These are phyloP conservation scores for Megamerina dolium DNA, from an alignment of 2,888 invertebrate species.

Conservation along the genomic window DNA sequence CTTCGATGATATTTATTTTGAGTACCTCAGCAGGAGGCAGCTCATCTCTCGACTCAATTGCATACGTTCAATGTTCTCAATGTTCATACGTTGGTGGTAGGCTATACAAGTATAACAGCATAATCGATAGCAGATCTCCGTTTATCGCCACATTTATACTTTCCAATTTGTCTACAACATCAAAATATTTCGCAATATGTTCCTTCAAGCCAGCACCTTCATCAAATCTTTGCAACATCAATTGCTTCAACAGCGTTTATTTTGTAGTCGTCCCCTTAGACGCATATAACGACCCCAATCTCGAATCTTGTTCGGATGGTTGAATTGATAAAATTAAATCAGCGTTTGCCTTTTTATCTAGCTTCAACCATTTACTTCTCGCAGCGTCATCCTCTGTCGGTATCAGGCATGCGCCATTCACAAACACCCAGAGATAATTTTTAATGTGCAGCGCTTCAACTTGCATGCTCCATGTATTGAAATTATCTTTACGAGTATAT, in stretches of 20 bases:
- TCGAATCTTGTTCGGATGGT: no score
- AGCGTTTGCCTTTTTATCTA: constrained; percentile 16
- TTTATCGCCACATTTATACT: no score
- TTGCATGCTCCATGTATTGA: constrained; percentile 16
- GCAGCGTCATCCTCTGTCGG: background rate
- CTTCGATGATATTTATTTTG: constrained; percentile 18
- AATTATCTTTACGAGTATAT: constrained; percentile 16
- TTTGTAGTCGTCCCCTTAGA: constrained; percentile 15
- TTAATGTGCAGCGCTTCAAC: constrained; percentile 12
- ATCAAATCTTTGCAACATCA: no score
- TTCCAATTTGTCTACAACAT: no score
- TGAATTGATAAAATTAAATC: constrained; percentile 16
- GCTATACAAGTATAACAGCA: no score
- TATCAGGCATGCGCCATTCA: constrained; percentile 4
- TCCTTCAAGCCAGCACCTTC: no score
- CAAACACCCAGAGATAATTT: constrained; percentile 10
- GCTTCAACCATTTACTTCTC: constrained; percentile 5
- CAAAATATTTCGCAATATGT: no score
- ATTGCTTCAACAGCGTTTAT: constrained; percentile 13
- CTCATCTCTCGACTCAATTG: constrained; percentile 15
- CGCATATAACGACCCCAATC: constrained; percentile 12
- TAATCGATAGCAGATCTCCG: no score
- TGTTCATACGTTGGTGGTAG: no score
- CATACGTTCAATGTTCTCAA: constrained; percentile 3
- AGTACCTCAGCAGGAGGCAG: constrained; percentile 12